A percentile compares a stretch with the other conserved stretches of the same genome.
Evolutionary conservation across 53 echinoderm and acorn worm genomes (phyloP).

Genomic region (Pentamera pediparva): DNA sequence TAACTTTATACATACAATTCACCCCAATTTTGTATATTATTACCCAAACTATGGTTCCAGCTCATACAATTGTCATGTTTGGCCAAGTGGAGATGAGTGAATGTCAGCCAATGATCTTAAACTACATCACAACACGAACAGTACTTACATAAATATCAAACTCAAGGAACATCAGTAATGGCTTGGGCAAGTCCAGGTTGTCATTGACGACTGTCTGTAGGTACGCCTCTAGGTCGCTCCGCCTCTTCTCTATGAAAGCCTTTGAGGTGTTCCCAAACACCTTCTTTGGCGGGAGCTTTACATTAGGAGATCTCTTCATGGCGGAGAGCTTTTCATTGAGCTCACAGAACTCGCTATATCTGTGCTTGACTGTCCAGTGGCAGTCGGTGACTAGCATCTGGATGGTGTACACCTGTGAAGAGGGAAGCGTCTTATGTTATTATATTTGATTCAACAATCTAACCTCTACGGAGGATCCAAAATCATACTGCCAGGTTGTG

Average conservation of each 20-base stretch:
- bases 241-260: conserved; percentile 81
- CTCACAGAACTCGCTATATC: conserved; percentile 93
- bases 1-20: too few relatives aligned
- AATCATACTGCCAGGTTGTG: neutral
- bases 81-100: too few relatives aligned
- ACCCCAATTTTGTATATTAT: too few relatives aligned
- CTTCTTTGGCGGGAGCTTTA: conserved; percentile 83
- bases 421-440: neutral
- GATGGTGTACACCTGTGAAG: conserved; percentile 72
- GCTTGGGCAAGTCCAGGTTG: conserved; percentile 52
- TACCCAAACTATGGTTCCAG: too few relatives aligned
- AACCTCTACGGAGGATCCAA: neutral
- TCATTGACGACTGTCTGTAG: conserved; percentile 61
- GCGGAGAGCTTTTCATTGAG: conserved; percentile 78
- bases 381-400: conserved; percentile 69
- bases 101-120: too few relatives aligned
- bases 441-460: neutral
- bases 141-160: conserved; percentile 91
- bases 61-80: too few relatives aligned
- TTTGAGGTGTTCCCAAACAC: conserved; percentile 83
- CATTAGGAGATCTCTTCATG: conserved; percentile 47
- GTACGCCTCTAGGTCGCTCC: conserved; percentile 67
- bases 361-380: conserved; percentile 82
- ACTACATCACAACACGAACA: neutral
- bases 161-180: conserved; percentile 77